Conservation (phyloP, 2,888 invertebrate species). For the Acronicta psi region DNA sequence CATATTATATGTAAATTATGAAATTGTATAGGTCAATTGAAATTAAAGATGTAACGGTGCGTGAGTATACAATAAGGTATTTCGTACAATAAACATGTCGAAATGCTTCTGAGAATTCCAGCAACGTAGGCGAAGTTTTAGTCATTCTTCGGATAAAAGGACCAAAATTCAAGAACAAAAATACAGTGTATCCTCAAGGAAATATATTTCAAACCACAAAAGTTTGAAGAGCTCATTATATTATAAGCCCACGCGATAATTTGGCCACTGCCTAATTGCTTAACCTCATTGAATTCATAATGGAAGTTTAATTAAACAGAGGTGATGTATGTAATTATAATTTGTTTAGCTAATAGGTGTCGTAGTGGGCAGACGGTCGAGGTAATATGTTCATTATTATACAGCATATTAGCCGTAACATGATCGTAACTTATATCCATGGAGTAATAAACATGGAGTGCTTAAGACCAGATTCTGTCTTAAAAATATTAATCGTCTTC, state of each 20-base stretch:
- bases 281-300: slow-evolving; percentile 66
- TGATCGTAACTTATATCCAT: slow-evolving; percentile 5
- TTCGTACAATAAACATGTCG: slow-evolving; percentile 21
- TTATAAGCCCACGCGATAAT: slow-evolving; percentile 36
- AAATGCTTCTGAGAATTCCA: slow-evolving; percentile 27
- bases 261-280: slow-evolving; percentile 54
- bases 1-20: slow-evolving; percentile 18
- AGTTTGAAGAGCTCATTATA: slow-evolving; percentile 32
- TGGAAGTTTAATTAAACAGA: slow-evolving; percentile 69
- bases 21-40: slow-evolving; percentile 29
- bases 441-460: slow-evolving; percentile 15
- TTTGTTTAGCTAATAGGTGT: slow-evolving; percentile 71
- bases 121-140: slow-evolving; percentile 13
- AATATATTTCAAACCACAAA: slow-evolving; percentile 20
- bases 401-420: slow-evolving; percentile 41
- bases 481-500: neutral
- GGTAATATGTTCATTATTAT: slow-evolving; percentile 65
- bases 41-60: slow-evolving; percentile 24
- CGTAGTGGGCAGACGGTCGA: slow-evolving; percentile 64
- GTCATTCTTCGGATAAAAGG: slow-evolving; percentile 25
- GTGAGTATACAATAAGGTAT: slow-evolving; percentile 1
- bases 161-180: slow-evolving; percentile 3
- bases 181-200: slow-evolving; percentile 6
- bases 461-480: neutral
- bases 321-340: slow-evolving; percentile 72